Conservation (phyloP, 2,797 vertebrate species). For the Microctenopoma steveboyesi region DNA sequence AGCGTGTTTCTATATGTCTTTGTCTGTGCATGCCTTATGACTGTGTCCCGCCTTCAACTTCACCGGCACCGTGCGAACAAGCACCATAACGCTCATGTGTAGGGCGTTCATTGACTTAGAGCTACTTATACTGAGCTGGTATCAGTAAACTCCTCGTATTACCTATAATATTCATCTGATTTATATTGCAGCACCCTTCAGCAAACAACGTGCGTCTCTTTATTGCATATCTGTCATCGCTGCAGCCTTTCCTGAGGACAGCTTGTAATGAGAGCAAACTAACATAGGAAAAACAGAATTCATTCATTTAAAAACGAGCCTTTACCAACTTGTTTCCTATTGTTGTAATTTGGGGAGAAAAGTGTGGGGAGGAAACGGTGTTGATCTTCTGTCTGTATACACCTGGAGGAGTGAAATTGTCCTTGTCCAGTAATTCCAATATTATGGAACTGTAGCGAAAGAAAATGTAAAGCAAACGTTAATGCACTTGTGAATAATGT, state of each 20-base stretch:
- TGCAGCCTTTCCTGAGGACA: constrained; percentile 1
- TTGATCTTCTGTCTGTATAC: no score
- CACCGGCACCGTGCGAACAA: constrained; percentile 32
- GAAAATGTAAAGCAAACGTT: not conserved
- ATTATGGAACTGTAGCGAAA: not conserved
- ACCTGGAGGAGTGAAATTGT: not conserved
- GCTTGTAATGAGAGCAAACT: no score
- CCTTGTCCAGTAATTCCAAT: not conserved
- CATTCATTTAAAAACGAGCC: no score
- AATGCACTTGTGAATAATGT: not conserved
- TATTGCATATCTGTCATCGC: constrained; percentile 35
- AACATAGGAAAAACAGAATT: no score
- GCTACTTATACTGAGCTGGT: constrained; percentile 21
- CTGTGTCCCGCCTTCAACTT: constrained; percentile 64
- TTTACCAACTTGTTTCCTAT: no score
- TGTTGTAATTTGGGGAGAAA: no score
- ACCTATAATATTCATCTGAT: constrained; percentile 39
- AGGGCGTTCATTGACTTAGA: constrained; percentile 39
- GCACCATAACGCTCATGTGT: not conserved
- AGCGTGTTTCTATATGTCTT: constrained; percentile 53
- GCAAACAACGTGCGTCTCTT: constrained; percentile 31
- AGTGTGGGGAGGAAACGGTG: no score
- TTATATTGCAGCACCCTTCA: constrained; percentile 5
- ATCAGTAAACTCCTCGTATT: constrained; percentile 11
- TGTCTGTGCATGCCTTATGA: constrained; percentile 41